Conservation (phyloP, 2,113 vertebrate genomes). For the Balaeniceps rex region DNA sequence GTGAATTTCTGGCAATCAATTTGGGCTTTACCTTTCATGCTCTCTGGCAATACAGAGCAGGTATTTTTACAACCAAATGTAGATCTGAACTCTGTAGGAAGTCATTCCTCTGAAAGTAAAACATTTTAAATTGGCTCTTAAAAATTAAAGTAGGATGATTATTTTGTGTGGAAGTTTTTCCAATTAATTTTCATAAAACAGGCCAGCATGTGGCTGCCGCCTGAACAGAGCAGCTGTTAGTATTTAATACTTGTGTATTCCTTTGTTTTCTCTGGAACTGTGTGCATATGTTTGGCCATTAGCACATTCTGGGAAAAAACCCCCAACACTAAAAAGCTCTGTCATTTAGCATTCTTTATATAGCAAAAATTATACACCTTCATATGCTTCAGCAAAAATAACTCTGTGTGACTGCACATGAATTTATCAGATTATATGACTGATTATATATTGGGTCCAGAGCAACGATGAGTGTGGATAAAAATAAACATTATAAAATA, state of each 20-base stretch:
- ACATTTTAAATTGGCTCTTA: background rate
- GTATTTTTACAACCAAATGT: background rate
- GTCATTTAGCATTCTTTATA: constrained; percentile 17
- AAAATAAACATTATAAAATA: background rate
- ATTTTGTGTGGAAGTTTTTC: constrained; percentile 2
- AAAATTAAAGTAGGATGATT: background rate
- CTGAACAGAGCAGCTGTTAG: constrained; percentile 29
- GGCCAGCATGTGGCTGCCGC: constrained; percentile 19
- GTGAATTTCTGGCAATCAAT: background rate
- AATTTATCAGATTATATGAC: background rate
- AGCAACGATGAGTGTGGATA: background rate
- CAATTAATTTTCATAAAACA: constrained; percentile 20
- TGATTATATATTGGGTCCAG: background rate
- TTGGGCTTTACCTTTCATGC: background rate
- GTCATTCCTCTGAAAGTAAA: background rate
- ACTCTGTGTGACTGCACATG: background rate
- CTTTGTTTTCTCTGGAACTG: constrained; percentile 49
- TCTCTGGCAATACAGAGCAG: background rate
- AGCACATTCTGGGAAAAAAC: background rate
- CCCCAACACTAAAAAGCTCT: background rate
- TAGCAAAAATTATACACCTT: constrained; percentile 13
- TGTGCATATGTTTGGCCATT: constrained; percentile 38
- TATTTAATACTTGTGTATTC: background rate
- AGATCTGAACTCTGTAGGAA: background rate
- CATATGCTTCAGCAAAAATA: background rate